phyloP scores from a whole-genome alignment of 2,113 vertebrate genomes.

The Marcusenius ussheri region DNA sequence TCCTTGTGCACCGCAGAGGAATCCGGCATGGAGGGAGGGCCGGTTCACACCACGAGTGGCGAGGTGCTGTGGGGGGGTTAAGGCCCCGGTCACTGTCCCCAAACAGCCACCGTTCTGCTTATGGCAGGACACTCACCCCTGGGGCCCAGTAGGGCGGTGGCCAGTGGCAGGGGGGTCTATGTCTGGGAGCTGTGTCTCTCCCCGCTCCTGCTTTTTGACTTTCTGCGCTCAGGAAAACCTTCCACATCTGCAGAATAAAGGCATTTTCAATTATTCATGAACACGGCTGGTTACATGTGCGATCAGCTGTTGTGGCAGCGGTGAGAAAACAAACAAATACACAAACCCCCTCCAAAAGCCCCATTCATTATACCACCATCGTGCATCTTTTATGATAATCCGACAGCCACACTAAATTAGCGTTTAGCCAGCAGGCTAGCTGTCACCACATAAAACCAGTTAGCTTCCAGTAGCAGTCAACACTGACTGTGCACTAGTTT shows the following conservation, averaged over 20 bases:
- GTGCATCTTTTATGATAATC: not conserved
- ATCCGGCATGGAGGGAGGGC: not conserved
- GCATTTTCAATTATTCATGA: conserved; percentile 73
- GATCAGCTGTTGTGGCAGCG: not conserved
- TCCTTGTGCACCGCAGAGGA: not conserved
- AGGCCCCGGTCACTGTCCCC: conserved; percentile 46
- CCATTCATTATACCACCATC: not conserved
- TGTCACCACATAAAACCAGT: not conserved
- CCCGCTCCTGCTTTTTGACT: conserved; percentile 94
- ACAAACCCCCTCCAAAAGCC: not conserved
- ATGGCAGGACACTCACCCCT: conserved; percentile 84
- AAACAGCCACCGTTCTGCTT: conserved; percentile 54
- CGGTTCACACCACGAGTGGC: conserved; percentile 22
- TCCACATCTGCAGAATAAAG: conserved; percentile 99
- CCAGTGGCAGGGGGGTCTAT: conserved; percentile 54
- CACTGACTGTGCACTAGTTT: not conserved
- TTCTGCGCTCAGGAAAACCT: conserved; percentile 84
- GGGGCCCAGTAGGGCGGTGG: conserved; percentile 76
- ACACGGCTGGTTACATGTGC: conserved; percentile 19
- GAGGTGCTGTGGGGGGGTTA: conserved; percentile 68
- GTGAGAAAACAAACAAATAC: not conserved
- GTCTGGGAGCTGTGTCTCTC: conserved; percentile 92
- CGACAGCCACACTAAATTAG: not conserved
- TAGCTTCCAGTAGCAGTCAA: not conserved
- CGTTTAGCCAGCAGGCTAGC: not conserved